phyloP scores from a whole-genome alignment of 1,140 invertebrate species.

The Pygmarrhopalites habei region DNA sequence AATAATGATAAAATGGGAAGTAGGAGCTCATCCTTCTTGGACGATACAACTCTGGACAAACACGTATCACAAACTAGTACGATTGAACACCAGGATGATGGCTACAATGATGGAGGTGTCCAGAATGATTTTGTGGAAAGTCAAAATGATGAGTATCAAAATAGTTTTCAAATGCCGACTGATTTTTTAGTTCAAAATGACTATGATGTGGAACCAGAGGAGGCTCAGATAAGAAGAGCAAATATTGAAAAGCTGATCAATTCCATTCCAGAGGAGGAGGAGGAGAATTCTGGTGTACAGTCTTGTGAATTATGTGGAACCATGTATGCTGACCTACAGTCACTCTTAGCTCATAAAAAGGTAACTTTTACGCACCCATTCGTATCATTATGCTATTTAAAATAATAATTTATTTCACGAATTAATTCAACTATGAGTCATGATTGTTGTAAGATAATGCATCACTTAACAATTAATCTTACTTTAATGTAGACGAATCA shows the following conservation, averaged over 20 bases:
- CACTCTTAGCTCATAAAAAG: background rate
- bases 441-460: no score
- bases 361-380: background rate
- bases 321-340: background rate
- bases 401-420: no score
- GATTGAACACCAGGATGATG: background rate
- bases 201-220: background rate
- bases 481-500: constrained; percentile 2
- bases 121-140: background rate
- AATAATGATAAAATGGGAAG: no score
- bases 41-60: background rate
- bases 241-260: constrained; percentile 4
- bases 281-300: background rate
- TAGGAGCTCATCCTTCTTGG: no score
- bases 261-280: background rate
- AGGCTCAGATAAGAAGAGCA: background rate
- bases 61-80: background rate
- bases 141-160: background rate
- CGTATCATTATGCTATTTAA: no score
- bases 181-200: constrained; percentile 3
- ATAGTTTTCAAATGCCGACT: background rate
- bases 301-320: background rate
- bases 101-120: background rate
- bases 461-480: no score
- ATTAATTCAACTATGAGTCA: no score